Percentiles rank a stretch among this genome's conserved stretches.
Conservation (phyloP, 1,140 invertebrate species). For the Adoxophyes honmai region DNA sequence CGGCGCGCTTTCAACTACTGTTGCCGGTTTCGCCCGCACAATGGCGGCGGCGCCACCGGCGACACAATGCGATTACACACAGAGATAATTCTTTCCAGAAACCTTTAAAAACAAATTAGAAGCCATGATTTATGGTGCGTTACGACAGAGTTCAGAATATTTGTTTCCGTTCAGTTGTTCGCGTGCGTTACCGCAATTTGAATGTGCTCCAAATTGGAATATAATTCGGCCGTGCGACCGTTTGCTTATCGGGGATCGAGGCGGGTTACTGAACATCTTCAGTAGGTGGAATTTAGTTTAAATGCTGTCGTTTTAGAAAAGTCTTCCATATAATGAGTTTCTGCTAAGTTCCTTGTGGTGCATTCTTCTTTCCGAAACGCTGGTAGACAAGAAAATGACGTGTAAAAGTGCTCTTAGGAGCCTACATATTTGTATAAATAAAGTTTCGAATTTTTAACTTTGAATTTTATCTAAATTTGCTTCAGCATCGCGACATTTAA, state of each 20-base stretch:
- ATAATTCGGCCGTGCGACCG: conserved; percentile 67
- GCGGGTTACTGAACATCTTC: neutral
- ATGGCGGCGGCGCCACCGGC: neutral
- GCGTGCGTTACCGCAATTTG: conserved; percentile 71
- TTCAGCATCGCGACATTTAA: no score
- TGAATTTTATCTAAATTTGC: no score
- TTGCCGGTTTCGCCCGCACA: conserved; percentile 42
- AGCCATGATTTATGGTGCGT: conserved; percentile 67
- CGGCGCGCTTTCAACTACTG: conserved; percentile 47
- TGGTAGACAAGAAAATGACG: no score
- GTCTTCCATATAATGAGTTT: no score
- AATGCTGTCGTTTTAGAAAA: no score
- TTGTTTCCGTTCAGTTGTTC: conserved; percentile 49
- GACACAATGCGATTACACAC: conserved; percentile 60
- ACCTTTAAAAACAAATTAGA: conserved; percentile 76
- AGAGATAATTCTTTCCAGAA: conserved; percentile 59
- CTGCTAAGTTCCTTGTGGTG: no score
- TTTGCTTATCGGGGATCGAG: conserved; percentile 14
- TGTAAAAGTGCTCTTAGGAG: no score
- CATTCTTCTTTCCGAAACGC: no score
- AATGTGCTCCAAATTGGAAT: conserved; percentile 72
- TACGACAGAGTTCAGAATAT: conserved; percentile 52
- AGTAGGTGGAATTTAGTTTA: no score
- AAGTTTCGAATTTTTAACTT: no score
- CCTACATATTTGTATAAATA: no score